Conservation (phyloP, 2,888 invertebrate genomes). For the Acleris literana region DNA sequence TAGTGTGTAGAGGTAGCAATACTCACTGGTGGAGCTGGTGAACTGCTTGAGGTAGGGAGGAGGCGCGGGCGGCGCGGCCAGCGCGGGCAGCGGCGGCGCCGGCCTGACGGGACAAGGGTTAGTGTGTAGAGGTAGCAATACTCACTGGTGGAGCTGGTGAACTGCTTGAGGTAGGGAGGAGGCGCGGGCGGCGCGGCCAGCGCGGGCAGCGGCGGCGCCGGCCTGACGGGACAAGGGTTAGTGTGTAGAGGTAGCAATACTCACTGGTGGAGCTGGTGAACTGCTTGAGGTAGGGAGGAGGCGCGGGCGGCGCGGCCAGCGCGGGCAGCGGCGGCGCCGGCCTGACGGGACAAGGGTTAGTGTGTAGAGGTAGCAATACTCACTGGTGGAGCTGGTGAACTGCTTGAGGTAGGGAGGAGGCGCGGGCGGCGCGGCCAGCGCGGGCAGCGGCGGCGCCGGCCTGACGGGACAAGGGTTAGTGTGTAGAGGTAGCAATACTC, state of each 20-base stretch:
- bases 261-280: slow-evolving; percentile 63
- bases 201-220: slow-evolving; percentile 36
- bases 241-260: slow-evolving; percentile 40
- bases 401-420: slow-evolving; percentile 57
- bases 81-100: slow-evolving; percentile 40
- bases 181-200: slow-evolving; percentile 42
- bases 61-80: slow-evolving; percentile 39
- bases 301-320: slow-evolving; percentile 40
- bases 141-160: slow-evolving; percentile 64
- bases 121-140: slow-evolving; percentile 29
- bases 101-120: no score
- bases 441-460: no score
- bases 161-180: slow-evolving; percentile 59
- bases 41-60: slow-evolving; percentile 61
- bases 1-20: no score
- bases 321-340: slow-evolving; percentile 37
- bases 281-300: slow-evolving; percentile 57
- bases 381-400: slow-evolving; percentile 62
- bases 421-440: slow-evolving; percentile 44
- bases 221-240: no score
- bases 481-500: slow-evolving; percentile 42
- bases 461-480: no score
- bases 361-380: slow-evolving; percentile 42
- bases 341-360: no score
- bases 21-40: slow-evolving; percentile 63